Base-by-base conservation (phyloP, 2,113 vertebrate genomes). In the Donacobius atricapilla region DNA sequence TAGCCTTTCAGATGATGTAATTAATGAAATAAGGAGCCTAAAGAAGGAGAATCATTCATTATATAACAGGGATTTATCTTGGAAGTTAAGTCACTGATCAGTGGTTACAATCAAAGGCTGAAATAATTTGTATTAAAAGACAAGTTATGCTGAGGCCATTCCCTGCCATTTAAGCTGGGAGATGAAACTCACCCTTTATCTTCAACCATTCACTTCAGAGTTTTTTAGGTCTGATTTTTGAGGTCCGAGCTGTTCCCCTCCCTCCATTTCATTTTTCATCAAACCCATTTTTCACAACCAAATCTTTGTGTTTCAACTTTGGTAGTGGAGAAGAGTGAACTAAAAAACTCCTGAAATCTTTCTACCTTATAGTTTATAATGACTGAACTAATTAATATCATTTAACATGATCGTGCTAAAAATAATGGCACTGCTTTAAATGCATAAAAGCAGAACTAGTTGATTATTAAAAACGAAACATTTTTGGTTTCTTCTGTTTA, bases 1-100 rank as follows among this genome's bases (percentile, higher is more conserved):
- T 0, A 70, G 37, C 6, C 31, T 56, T 84, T 33, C 16, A 57
- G 17, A 6, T 65, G 0, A 0, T 18, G 22, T 4, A 65, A 47
- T 42, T 86, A 69, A 77, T 28, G 58, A 83, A 61, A 35, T 16
- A 39, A 35, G 40, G 27, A 57, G 27, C 10, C 61, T 35, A 50
- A 30, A 71, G 56, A 80, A 83, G 66, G 37, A 78, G 24, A 22
- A 24, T 30, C 28, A 27, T 72, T 65, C 44, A 19, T 68, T 90
- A 40, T 6, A 15, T 10, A 93, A 70, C 40, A 78, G 1, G 23
- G 66, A 70, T 30, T 90, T 80, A 57, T 83, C 76, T 58, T 25
- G 15, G 69, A 86, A 54, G 16, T 5, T 4, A 83, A 69, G 9
- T 31, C 54, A 45, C 17, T 45, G 50, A 86, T 50, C 50, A 70